Percentiles rank a stretch among this genome's conserved stretches.
phyloP scores from a whole-genome alignment of 2,888 invertebrate genomes.

The Tanytarsus gracilentus region DNA sequence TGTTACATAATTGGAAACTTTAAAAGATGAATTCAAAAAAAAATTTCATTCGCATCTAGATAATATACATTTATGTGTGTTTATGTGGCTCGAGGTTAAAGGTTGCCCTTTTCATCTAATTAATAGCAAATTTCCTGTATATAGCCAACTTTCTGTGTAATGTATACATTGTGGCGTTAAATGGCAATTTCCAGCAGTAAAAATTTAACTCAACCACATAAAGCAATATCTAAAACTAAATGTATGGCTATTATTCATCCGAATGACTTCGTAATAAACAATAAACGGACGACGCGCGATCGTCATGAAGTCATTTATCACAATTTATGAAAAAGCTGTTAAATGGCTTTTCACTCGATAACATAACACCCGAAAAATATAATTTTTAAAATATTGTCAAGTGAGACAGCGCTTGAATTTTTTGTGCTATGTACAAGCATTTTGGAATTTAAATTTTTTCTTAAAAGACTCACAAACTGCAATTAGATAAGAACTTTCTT shows the following conservation, averaged over 20 bases:
- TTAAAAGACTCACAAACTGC: neutral
- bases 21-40: neutral
- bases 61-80: too few relatives aligned
- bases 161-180: neutral
- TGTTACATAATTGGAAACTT: too few relatives aligned
- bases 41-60: neutral
- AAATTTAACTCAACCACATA: neutral
- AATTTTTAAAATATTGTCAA: neutral
- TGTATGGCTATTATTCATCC: conserved; percentile 13
- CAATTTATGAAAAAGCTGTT: conserved; percentile 6
- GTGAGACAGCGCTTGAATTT: neutral
- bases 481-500: neutral
- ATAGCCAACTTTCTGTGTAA: neutral
- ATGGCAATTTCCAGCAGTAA: neutral
- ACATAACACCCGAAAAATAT: neutral
- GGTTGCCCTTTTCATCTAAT: conserved; percentile 11
- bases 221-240: conserved; percentile 9
- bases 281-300: neutral
- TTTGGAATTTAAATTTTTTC: neutral
- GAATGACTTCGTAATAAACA: conserved; percentile 5
- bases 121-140: conserved; percentile 19
- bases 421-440: neutral
- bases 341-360: neutral
- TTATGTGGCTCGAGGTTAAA: conserved; percentile 15
- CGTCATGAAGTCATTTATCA: conserved; percentile 15